Percentiles rank a stretch among this genome's conserved stretches.
Conservation (phyloP, 2,888 invertebrate genomes). For the Plebejus argus region DNA sequence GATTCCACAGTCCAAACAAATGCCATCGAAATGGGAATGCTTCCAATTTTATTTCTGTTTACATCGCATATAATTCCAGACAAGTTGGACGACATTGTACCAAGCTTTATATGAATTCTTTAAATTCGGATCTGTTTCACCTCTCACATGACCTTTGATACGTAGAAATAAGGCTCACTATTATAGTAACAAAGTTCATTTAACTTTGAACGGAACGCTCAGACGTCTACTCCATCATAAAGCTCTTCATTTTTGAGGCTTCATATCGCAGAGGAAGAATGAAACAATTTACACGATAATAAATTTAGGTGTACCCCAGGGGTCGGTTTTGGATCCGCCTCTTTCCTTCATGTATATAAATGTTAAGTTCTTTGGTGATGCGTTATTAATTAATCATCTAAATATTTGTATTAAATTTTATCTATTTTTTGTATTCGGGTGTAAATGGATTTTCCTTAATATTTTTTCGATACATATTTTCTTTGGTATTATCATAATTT, state of each 20-base stretch:
- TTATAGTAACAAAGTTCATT: background rate
- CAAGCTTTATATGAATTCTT: conserved; percentile 19
- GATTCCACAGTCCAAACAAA: background rate
- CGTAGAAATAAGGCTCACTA: background rate
- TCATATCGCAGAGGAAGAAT: background rate
- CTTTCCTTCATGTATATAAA: background rate
- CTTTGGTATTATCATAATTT: too few species aligned
- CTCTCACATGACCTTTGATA: background rate
- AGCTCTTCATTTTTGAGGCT: background rate
- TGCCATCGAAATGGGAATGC: conserved; percentile 10
- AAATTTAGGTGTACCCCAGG: background rate
- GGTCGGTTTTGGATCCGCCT: background rate
- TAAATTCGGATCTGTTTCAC: background rate
- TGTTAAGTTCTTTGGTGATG: background rate
- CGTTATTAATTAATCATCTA: background rate
- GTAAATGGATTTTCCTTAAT: background rate
- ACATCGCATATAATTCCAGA: conserved; percentile 14
- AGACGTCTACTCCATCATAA: background rate
- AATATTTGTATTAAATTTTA: background rate
- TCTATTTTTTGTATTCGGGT: background rate
- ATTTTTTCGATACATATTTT: too few species aligned
- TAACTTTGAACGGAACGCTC: background rate
- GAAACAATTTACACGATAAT: background rate
- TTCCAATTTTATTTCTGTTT: conserved; percentile 5
- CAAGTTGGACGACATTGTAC: conserved; percentile 4